These are phyloP conservation scores for Nyctibius grandis DNA, from an alignment of 2,797 vertebrate species.

Conservation along the genomic window DNA sequence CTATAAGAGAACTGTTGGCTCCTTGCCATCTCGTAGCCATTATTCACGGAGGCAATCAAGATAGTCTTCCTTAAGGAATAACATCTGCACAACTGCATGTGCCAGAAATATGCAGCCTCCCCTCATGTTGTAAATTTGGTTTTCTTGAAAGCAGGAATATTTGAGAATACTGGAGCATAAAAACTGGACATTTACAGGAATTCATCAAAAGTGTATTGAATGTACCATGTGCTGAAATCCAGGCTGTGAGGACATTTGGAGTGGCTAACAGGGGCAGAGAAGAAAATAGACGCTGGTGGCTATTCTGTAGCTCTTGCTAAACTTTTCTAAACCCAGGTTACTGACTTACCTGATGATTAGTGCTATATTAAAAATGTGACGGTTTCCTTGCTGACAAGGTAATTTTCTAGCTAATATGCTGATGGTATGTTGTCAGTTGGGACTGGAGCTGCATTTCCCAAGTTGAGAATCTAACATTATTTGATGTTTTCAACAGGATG, in stretches of 20 bases:
- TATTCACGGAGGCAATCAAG: conserved; percentile 79
- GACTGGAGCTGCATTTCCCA: conserved; percentile 4
- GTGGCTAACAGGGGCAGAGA: not conserved
- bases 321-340: not conserved
- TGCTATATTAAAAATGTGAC: not conserved
- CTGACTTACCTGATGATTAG: not conserved
- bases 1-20: conserved; percentile 78
- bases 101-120: conserved; percentile 73
- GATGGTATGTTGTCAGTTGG: not conserved
- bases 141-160: conserved; percentile 73
- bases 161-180: conserved; percentile 62
- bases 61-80: conserved; percentile 80
- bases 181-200: conserved; percentile 28
- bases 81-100: conserved; percentile 78
- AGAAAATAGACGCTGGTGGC: not conserved
- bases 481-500: not conserved
- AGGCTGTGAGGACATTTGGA: not conserved
- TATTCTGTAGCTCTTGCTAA: not conserved
- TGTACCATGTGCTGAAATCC: conserved; percentile 39
- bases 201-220: conserved; percentile 21
- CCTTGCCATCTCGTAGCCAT: conserved; percentile 72
- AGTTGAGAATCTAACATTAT: not conserved
- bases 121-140: conserved; percentile 70
- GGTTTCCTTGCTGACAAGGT: not conserved
- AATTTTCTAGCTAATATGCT: conserved; percentile 13